Conservation (phyloP, 2,797 vertebrate species). For the Hypotaenidia okinawae region DNA sequence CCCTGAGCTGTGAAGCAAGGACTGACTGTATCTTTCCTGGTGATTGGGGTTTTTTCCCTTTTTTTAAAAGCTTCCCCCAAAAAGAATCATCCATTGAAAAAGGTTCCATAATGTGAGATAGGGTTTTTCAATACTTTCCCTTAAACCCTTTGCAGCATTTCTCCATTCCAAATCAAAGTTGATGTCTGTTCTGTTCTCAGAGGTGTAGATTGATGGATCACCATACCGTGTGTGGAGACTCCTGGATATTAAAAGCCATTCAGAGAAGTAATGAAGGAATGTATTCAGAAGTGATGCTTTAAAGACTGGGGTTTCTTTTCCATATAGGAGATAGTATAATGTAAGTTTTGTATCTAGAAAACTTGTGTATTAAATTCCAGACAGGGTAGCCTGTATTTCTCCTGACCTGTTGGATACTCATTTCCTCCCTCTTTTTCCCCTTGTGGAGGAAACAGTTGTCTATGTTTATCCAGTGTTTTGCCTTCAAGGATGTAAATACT, state of each 20-base stretch:
- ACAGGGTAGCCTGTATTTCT: not conserved
- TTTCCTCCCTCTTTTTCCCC: not conserved
- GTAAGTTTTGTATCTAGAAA: not conserved
- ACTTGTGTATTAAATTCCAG: not conserved
- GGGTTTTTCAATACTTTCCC: not conserved
- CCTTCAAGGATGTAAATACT: not conserved
- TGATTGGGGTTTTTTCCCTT: not conserved
- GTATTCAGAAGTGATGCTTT: not conserved
- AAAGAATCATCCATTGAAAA: not conserved
- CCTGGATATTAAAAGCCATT: not conserved
- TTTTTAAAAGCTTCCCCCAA: not conserved
- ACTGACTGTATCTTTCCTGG: not conserved
- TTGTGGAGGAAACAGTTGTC: not conserved
- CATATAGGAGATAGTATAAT: not conserved
- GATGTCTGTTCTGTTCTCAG: not conserved
- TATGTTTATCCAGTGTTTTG: not conserved
- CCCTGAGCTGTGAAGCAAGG: not conserved
- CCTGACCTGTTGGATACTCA: rapidly evolving
- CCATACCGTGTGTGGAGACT: not conserved
- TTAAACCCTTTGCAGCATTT: not conserved
- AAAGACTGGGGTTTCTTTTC: not conserved
- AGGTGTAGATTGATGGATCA: not conserved
- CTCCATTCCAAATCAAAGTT: not conserved
- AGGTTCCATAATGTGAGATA: not conserved
- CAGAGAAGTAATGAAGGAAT: not conserved